Percentiles rank a stretch among this genome's conserved stretches.
These are phyloP conservation scores for Zelostemma sp. DNA, from an alignment of 1,140 invertebrate genomes.

Conservation along the genomic window DNA sequence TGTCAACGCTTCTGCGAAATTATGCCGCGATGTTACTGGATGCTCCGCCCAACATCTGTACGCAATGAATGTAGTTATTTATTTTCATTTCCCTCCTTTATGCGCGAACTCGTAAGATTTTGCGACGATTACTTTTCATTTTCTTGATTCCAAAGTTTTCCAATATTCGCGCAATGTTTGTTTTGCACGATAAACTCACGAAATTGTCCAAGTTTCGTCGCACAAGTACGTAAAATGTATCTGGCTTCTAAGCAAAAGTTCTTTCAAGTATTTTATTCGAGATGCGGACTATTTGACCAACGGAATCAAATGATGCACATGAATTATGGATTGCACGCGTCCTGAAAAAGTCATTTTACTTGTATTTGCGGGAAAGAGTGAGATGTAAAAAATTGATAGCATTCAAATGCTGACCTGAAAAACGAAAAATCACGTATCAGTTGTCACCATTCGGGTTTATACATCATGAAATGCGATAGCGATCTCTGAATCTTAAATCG, in stretches of 20 bases:
- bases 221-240: constrained; percentile 13
- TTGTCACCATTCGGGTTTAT: too few relatives aligned
- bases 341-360: neutral
- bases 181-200: constrained; percentile 13
- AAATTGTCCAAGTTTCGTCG: constrained; percentile 15
- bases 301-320: neutral
- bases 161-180: constrained; percentile 19
- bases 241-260: constrained; percentile 6
- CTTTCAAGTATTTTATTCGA: constrained; percentile 9
- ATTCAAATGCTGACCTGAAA: neutral
- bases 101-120: neutral
- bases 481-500: too few relatives aligned
- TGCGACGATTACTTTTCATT: constrained; percentile 17
- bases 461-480: too few relatives aligned
- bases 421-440: neutral
- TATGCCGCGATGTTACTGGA: neutral
- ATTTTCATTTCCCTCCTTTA: neutral
- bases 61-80: neutral
- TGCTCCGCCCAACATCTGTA: neutral
- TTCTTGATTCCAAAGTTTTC: constrained; percentile 13
- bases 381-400: neutral
- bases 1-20: neutral
- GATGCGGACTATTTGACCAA: constrained; percentile 9
- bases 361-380: neutral
- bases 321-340: constrained; percentile 1